Base-by-base conservation (phyloP, 2,797 vertebrate genomes). In the Varecia variegata region DNA sequence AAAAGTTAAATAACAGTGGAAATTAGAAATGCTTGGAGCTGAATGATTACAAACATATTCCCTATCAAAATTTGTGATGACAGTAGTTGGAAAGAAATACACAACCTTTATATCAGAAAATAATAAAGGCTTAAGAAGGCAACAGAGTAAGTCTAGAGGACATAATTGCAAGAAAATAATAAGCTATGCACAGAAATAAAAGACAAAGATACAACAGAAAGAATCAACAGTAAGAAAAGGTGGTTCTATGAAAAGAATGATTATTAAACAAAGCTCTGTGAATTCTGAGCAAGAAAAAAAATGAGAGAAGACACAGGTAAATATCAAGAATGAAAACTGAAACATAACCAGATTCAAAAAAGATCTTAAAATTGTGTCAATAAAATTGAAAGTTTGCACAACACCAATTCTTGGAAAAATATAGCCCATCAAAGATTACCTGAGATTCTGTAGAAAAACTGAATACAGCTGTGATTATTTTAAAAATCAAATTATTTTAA, bases 1-100 rank as follows among this genome's bases (percentile, higher is more conserved):
- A 65, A 83, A 88, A 65, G 74, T 52, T 83, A 97, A 94, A 73
- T 88, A 88, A 47, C 18, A 82, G 20, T 52, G 17, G 38, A 90
- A 88, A 79, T 68, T 65, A 45, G 17, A 82, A 65, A 88, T 80
- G 20, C 15, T 67, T 82, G 70, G 25, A 88, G 25, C 13, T 65
- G 23, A 92, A 93, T 74, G 62, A 67, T 79, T 58, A 84, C 21
- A 18, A 88, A 82, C 76, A 84, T 45, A 93, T 2, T 52, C 25
- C 7, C 9, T 50, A 52, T 90, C 68, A 93, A 94, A 79, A 70
- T 71, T 62, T 65, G 12, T 87, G 52, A 94, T 30, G 10, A 86
- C 54, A 47, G 18, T n/a, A 50, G 1, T 35, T 47, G 30, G 27
- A 65, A 60, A 71, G 17, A 85, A 79, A 90, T 73, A 1, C 12